Conservation (phyloP, 2,888 invertebrate genomes). For the Linnaemya vulpina region DNA sequence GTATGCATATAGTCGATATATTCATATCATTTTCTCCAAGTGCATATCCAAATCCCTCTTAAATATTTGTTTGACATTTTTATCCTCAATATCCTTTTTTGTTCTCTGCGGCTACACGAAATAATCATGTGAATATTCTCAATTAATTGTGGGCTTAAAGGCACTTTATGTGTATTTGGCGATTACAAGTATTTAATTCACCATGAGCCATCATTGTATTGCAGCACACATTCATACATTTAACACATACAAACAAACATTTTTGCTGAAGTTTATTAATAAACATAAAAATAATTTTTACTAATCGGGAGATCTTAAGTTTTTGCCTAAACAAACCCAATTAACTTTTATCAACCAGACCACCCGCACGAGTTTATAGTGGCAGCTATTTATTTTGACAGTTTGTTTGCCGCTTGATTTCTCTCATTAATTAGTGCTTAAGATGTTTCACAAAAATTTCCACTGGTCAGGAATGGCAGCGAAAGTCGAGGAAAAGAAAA, state of each 20-base stretch:
- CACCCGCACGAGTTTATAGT: conserved; percentile 2
- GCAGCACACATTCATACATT: conserved; percentile 27
- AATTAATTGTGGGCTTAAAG: conserved; percentile 63
- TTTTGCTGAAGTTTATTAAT: no score
- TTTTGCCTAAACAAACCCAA: conserved; percentile 53
- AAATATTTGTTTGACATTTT: no score
- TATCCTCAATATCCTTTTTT: neutral
- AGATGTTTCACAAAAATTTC: neutral
- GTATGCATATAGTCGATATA: no score
- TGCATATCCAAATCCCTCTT: no score
- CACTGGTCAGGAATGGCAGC: no score
- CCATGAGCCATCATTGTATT: neutral
- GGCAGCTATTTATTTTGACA: conserved; percentile 4
- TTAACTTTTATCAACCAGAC: conserved; percentile 58
- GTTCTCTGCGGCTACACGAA: neutral
- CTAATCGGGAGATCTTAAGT: neutral
- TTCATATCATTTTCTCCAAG: no score
- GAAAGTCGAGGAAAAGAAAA: neutral
- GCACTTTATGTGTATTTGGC: conserved; percentile 46
- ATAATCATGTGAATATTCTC: conserved; percentile 47
- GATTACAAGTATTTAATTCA: conserved; percentile 38
- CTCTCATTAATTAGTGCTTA: neutral
- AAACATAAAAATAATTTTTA: neutral
- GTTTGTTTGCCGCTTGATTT: neutral
- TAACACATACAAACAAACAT: neutral